Conservation (phyloP, 1,140 invertebrate species). For the Tetramorium parvispinum region DNA sequence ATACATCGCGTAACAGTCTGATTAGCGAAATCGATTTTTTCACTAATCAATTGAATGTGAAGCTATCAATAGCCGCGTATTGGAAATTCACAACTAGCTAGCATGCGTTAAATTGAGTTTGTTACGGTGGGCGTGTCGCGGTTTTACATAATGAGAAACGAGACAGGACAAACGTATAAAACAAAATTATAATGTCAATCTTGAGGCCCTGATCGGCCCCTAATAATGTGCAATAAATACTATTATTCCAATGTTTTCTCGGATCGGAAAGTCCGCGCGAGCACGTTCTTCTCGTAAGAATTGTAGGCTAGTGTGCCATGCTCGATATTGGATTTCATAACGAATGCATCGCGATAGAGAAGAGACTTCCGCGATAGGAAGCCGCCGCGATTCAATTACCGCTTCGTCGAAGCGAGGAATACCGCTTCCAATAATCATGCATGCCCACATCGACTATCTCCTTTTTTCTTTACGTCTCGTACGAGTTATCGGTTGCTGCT, state of each 20-base stretch:
- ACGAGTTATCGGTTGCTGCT: slow-evolving; percentile 42
- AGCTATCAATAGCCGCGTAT: slow-evolving; percentile 32
- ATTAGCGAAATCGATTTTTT: slow-evolving; percentile 27
- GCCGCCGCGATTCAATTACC: slow-evolving; percentile 16
- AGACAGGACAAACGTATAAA: neutral
- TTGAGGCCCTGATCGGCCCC: neutral
- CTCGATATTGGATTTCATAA: slow-evolving; percentile 15
- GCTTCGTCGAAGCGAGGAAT: neutral
- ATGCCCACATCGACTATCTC: neutral
- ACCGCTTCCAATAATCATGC: slow-evolving; percentile 27
- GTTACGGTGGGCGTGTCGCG: slow-evolving; percentile 65
- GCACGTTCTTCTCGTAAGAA: neutral
- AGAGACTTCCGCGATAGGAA: slow-evolving; percentile 21
- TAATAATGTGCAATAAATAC: slow-evolving; percentile 24
- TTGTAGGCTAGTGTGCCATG: slow-evolving; percentile 34
- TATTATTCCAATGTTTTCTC: slow-evolving; percentile 16
- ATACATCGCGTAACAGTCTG: slow-evolving; percentile 9
- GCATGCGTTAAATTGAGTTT: slow-evolving; percentile 71
- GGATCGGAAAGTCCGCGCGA: neutral
- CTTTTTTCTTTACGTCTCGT: slow-evolving; percentile 1
- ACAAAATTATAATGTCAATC: slow-evolving; percentile 15
- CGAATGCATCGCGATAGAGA: slow-evolving; percentile 22
- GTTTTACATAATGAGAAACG: slow-evolving; percentile 66
- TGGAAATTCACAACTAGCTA: slow-evolving; percentile 51
- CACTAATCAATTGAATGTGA: slow-evolving; percentile 63